These are phyloP conservation scores for Eueremaeus valkanovi DNA, from an alignment of 2,888 invertebrate genomes.

Conservation along the genomic window DNA sequence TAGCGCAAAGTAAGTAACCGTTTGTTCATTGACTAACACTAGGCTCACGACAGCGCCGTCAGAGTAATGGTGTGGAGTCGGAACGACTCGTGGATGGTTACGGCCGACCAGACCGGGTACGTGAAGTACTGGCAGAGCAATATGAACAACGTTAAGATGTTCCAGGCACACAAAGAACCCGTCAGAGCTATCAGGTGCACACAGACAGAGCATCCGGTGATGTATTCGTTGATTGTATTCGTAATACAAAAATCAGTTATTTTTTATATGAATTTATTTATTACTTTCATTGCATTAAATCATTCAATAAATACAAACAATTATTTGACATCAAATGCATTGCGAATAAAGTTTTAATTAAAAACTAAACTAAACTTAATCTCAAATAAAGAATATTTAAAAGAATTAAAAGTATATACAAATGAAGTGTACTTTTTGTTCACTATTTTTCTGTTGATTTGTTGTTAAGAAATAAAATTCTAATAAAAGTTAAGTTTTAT, in stretches of 20 bases:
- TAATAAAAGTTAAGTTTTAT: too few species aligned
- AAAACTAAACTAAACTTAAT: neutral
- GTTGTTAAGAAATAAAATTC: too few species aligned
- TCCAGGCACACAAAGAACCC: conserved; percentile 99
- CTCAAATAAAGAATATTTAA: neutral
- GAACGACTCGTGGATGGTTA: conserved; percentile 99
- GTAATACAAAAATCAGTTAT: neutral
- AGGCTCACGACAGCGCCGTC: conserved; percentile 99
- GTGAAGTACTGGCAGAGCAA: conserved; percentile 99
- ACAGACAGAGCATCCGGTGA: conserved; percentile 31
- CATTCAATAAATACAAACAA: too few species aligned
- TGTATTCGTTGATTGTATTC: neutral
- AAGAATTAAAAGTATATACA: too few species aligned
- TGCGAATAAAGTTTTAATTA: conserved; percentile 4
- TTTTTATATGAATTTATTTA: neutral
- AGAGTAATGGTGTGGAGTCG: conserved; percentile 99
- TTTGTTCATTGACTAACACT: conserved; percentile 46
- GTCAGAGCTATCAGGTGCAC: conserved; percentile 91
- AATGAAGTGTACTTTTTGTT: neutral
- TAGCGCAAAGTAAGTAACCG: conserved; percentile 1
- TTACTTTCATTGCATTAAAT: too few species aligned
- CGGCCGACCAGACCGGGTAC: conserved; percentile 96
- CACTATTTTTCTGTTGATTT: neutral
- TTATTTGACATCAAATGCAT: neutral
- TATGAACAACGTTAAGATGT: conserved; percentile 99